Evolutionary conservation across 2,113 vertebrate species (phyloP).

Genomic region (Rhea pennata): DNA sequence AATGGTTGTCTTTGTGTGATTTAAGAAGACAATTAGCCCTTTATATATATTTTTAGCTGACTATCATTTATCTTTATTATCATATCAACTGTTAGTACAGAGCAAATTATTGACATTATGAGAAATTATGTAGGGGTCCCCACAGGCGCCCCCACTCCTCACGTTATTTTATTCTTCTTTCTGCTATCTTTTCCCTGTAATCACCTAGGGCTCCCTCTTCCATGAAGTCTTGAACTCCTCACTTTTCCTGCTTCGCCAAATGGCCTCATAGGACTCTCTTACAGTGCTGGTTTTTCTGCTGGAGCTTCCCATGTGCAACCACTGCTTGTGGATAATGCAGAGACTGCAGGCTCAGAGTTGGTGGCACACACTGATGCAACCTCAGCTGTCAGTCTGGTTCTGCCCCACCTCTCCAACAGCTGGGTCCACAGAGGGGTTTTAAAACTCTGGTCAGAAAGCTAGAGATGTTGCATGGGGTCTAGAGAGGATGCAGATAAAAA

Average conservation of each 20-base stretch:
- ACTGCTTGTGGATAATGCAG: accelerated
- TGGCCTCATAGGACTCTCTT: background rate
- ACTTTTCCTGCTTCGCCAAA: background rate
- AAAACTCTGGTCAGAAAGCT: background rate
- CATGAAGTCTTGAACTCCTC: background rate
- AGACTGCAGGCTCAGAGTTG: background rate
- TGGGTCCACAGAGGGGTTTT: background rate
- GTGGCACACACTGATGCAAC: background rate
- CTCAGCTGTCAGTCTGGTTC: background rate
- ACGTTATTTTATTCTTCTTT: background rate
- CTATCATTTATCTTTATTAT: slow-evolving; percentile 32
- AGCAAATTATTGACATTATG: slow-evolving; percentile 4
- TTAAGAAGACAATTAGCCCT: slow-evolving; percentile 13
- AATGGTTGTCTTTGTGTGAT: background rate
- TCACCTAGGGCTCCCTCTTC: background rate
- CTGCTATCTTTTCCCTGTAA: background rate
- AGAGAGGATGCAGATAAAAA: background rate
- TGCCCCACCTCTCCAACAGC: background rate
- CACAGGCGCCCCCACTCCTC: background rate
- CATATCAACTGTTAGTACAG: slow-evolving; percentile 20
- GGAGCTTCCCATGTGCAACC: background rate
- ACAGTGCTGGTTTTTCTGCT: background rate
- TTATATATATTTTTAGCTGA: slow-evolving; percentile 25
- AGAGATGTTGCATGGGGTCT: background rate
- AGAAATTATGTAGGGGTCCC: background rate